Evolutionary conservation across 2,888 invertebrate genomes (phyloP).

Genomic region (Ichneumoninae sp.): DNA sequence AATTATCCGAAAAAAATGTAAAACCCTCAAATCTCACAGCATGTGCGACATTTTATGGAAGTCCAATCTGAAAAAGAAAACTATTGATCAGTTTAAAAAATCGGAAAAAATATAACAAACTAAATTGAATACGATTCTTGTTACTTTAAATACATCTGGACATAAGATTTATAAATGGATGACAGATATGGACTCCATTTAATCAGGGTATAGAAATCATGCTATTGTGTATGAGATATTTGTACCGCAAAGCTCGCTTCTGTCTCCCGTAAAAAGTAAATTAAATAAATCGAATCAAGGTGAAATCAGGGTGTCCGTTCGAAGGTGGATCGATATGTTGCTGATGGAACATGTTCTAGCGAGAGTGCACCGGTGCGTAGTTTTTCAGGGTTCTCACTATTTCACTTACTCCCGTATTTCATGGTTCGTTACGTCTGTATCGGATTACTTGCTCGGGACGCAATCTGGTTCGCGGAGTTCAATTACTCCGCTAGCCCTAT

Average conservation of each 20-base stretch:
- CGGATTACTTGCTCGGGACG: conserved; percentile 59
- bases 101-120: neutral
- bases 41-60: no score
- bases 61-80: no score
- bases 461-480: conserved; percentile 54
- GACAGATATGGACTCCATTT: neutral
- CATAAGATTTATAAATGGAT: no score
- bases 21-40: no score
- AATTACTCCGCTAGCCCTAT: conserved; percentile 26
- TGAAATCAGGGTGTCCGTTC: conserved; percentile 7
- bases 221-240: neutral
- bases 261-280: conserved; percentile 27
- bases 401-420: conserved; percentile 42
- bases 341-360: conserved; percentile 13
- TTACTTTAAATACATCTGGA: no score
- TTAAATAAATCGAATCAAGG: conserved; percentile 54
- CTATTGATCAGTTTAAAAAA: neutral
- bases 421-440: conserved; percentile 58
- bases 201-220: neutral
- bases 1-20: no score
- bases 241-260: neutral
- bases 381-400: conserved; percentile 49
- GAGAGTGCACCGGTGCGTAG: conserved; percentile 30
- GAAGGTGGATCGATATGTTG: conserved; percentile 40
- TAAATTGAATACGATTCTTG: neutral